Percentiles rank a stretch among this genome's conserved stretches.
Evolutionary conservation across 2,888 invertebrate genomes (phyloP).

Genomic region (Diarsia rubi): DNA sequence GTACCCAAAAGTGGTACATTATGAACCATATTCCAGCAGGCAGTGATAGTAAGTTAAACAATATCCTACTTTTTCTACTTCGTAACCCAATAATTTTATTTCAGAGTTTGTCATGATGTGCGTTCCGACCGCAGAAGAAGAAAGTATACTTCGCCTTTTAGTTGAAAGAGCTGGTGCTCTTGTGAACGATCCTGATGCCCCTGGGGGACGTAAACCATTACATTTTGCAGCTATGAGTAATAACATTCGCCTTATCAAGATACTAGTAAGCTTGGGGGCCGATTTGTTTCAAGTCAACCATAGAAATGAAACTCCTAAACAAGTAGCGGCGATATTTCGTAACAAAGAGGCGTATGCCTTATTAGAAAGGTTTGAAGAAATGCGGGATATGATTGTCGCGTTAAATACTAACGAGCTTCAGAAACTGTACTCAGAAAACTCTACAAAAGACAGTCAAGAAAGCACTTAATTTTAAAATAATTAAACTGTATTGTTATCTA

Average conservation of each 20-base stretch:
- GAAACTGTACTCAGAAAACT: not conserved
- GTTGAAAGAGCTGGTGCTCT: constrained; percentile 77
- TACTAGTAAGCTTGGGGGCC: constrained; percentile 82
- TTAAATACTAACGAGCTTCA: not conserved
- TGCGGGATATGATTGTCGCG: not conserved
- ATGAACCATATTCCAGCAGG: not conserved
- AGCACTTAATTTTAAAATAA: not conserved
- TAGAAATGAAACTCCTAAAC: constrained; percentile 81
- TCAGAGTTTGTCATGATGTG: constrained; percentile 87
- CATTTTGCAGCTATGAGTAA: constrained; percentile 89
- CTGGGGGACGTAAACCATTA: constrained; percentile 85
- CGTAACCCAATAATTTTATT: constrained; percentile 1
- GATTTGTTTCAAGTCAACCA: constrained; percentile 78
- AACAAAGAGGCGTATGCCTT: constrained; percentile 76
- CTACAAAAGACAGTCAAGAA: not conserved
- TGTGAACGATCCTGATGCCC: constrained; percentile 80
- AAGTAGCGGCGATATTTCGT: constrained; percentile 80
- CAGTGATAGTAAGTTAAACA: not conserved
- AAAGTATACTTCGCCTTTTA: constrained; percentile 80
- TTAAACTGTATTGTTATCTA: not conserved
- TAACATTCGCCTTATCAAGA: constrained; percentile 79
- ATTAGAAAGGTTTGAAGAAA: constrained; percentile 66
- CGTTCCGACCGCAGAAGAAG: constrained; percentile 78
- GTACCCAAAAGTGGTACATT: not conserved
- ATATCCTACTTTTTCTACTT: not conserved